Evolutionary conservation across 2,888 invertebrate genomes (phyloP), one percentile per base, ranked within the genome.

Genomic region (Phasia obesa): DNA sequence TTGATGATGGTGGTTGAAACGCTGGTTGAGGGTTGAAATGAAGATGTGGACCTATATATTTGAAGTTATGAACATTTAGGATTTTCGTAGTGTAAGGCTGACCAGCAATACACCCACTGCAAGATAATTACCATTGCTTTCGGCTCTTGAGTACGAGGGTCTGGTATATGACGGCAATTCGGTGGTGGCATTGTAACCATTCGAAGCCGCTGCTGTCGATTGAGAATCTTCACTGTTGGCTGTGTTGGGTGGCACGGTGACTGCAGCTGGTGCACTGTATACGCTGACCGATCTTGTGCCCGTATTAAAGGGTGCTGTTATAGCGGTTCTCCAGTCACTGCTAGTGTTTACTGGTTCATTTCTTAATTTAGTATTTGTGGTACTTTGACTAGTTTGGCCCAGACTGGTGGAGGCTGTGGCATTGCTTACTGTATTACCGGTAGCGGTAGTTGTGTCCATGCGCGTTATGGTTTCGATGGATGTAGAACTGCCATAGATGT

Each of bases 91-190:
- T 85, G 90, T 89, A 81, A 89, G 86, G 86, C 89, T 89, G 87
- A 89, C 89, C 85, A 89, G 87, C 81, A 89, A 87, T 74, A 89
- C 90, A 86, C 89, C 89, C 82, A 89, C 88, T 51, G 89, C 89
- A 84, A 89, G 87, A 89, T 89, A 89, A 89, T 89, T 89, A 90
- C 90, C 89, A 87, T 89, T 89, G 90, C 89, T 90, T 88, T 90
- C 90, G 87, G 90, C 90, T 69, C 90, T 90, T 69, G 90, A 88
- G 85, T 90, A 90, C 64, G 89, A 89, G 84, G 89, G 89, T 57
- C 89, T 87, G 35, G 89, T 89, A 60, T 90, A 89, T 49, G 89
- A 88, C 70, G 90, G 87, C 86, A 90, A 84, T 42, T 90, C 90
- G 60, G 87, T 87, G 74, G 88, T 84, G 77, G 89, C 89, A 77